Evolutionary conservation across 2,888 invertebrate genomes (phyloP), one percentile per base, ranked within the genome.

Genomic region (Daptonema setosum): DNA sequence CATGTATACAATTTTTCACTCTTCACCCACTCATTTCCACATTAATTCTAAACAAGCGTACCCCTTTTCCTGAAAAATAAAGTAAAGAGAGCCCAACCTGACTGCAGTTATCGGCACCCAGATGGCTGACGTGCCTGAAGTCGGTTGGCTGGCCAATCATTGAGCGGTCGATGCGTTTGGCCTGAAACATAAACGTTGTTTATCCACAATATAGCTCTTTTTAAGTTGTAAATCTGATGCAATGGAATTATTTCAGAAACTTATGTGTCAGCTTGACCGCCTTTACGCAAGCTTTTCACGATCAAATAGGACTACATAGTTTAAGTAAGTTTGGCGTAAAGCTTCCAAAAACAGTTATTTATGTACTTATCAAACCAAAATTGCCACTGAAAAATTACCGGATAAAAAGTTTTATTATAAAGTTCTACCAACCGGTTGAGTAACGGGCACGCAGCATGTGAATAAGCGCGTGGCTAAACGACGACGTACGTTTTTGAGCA

Each of bases 81-180:
- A n/a, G n/a, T n/a, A n/a, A n/a, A n/a, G n/a, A n/a, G n/a, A n/a
- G n/a, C n/a, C n/a, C n/a, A n/a, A n/a, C n/a, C n/a, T n/a, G n/a
- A n/a, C n/a, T n/a, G n/a, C n/a, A n/a, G n/a, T 91, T 90, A 55
- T 83, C 83, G 25, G 87, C 86, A 28, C 91, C 85, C 69, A 86
- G 82, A 72, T 86, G 85, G 2, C 83, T 85, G 48, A 90, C 90
- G 73, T 93, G 93, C 69, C 85, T 83, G 73, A 93, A 93, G 77
- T 93, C 87, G 64, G 86, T 90, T 20, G 93, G 93, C 63, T 81
- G 81, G 41, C 91, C 85, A 69, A 93, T 93, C 90, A 90, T 91
- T 60, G 86, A 85, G 61, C 88, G 80, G 66, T 77, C 79, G 63
- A 79, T 76, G 58, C 75, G 66, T 56, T 71, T 66, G 8, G 35